phyloP scores from a whole-genome alignment of 2,888 invertebrate genomes.

The Acanthosepion esculentum region DNA sequence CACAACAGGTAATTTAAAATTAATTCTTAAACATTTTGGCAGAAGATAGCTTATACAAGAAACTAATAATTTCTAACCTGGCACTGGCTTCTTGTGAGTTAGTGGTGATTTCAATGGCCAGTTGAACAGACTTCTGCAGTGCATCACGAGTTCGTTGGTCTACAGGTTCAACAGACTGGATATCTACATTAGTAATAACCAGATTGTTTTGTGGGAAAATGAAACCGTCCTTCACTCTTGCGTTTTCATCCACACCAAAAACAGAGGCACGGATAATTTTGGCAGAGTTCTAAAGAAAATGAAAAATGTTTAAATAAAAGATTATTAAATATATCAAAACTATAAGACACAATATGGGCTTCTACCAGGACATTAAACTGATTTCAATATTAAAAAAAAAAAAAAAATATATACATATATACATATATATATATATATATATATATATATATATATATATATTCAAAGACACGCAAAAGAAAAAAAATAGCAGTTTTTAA shows the following conservation, averaged over 20 bases:
- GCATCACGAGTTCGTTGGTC: conserved; percentile 77
- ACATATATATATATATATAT: too few species aligned
- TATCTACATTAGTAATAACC: conserved; percentile 77
- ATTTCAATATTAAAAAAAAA: not conserved
- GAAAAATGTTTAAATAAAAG: not conserved
- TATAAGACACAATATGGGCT: not conserved
- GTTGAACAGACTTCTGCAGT: conserved; percentile 77
- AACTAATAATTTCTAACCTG: conserved; percentile 64
- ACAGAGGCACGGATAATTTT: conserved; percentile 76
- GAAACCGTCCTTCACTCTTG: conserved; percentile 75
- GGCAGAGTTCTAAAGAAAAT: conserved; percentile 75
- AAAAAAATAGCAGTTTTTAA: too few species aligned
- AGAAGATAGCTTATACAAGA: too few species aligned
- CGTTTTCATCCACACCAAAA: conserved; percentile 76
- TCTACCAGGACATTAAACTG: too few species aligned
- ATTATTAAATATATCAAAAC: not conserved
- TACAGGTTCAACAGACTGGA: conserved; percentile 78
- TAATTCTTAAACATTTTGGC: too few species aligned
- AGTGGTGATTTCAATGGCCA: conserved; percentile 78
- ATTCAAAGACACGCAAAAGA: too few species aligned
- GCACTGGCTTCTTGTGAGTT: conserved; percentile 78
- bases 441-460: too few species aligned
- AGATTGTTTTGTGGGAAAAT: conserved; percentile 76
- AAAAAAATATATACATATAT: not conserved
- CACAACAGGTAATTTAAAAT: too few species aligned